These are phyloP conservation scores for Drosophila histrio DNA, from an alignment of 2,888 invertebrate species.

Conservation along the genomic window DNA sequence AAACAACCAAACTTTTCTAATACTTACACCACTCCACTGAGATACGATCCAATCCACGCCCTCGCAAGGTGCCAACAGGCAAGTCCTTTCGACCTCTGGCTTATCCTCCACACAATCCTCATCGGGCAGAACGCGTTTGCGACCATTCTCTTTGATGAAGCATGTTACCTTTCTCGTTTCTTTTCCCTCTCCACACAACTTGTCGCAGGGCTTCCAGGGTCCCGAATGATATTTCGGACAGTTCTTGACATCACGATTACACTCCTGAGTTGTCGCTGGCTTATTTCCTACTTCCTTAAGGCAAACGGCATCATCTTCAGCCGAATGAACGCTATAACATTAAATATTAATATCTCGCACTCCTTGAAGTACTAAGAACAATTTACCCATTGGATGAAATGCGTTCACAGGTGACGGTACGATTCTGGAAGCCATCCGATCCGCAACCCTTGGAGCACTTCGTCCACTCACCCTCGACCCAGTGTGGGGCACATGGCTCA, in stretches of 20 bases:
- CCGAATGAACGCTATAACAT: slow-evolving; percentile 86
- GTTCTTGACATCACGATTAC: slow-evolving; percentile 89
- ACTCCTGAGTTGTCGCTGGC: slow-evolving; percentile 88
- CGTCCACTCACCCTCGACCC: slow-evolving; percentile 92
- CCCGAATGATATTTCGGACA: slow-evolving; percentile 95
- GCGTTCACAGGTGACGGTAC: slow-evolving; percentile 92
- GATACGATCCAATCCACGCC: slow-evolving; percentile 96
- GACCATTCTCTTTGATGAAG: slow-evolving; percentile 87
- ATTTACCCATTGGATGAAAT: slow-evolving; percentile 89
- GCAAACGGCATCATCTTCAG: slow-evolving; percentile 91
- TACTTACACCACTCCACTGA: slow-evolving; percentile 93
- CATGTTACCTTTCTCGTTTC: slow-evolving; percentile 93
- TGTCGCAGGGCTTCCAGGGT: slow-evolving; percentile 97
- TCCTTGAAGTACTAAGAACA: rapidly evolving
- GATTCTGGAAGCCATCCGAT: slow-evolving; percentile 88
- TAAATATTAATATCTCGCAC: rapidly evolving
- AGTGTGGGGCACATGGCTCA: slow-evolving; percentile 91
- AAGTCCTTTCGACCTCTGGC: slow-evolving; percentile 89
- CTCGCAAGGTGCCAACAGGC: slow-evolving; percentile 92
- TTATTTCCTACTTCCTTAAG: slow-evolving; percentile 88
- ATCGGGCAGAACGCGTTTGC: slow-evolving; percentile 88
- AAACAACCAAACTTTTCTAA: not conserved
- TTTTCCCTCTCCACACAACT: slow-evolving; percentile 95
- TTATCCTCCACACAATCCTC: slow-evolving; percentile 88
- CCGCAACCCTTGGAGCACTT: slow-evolving; percentile 94